Evolutionary conservation across 2,797 vertebrate genomes (phyloP).

Genomic region (Saguinus oedipus): DNA sequence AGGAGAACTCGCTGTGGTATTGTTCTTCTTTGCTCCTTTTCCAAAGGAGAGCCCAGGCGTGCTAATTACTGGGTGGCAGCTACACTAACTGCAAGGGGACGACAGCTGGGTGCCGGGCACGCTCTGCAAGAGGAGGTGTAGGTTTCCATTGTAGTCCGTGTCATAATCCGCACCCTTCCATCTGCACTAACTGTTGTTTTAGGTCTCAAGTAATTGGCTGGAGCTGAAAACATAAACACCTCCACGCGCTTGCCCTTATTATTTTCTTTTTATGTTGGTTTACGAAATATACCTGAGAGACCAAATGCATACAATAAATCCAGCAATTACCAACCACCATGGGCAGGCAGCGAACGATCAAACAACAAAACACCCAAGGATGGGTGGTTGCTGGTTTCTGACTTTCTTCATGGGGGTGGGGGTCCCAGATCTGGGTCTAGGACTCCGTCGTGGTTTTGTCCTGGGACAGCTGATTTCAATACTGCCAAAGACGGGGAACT

Average conservation of each 20-base stretch:
- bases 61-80: constrained; percentile 74
- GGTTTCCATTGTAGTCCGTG: constrained; percentile 68
- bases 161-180: constrained; percentile 55
- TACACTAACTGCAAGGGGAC: background rate
- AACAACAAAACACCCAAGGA: background rate
- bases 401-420: accelerated
- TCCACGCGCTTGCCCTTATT: background rate
- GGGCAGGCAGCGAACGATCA: background rate
- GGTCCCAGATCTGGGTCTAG: background rate
- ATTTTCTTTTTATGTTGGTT: constrained; percentile 63
- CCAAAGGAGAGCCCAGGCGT: constrained; percentile 61
- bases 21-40: constrained; percentile 46
- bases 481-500: background rate
- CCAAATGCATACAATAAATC: constrained; percentile 43
- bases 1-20: background rate
- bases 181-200: constrained; percentile 68
- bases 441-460: background rate
- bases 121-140: constrained; percentile 51
- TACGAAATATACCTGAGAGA: constrained; percentile 66
- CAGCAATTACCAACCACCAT: constrained; percentile 55
- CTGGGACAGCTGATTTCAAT: background rate
- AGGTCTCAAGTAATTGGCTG: constrained; percentile 44
- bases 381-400: background rate
- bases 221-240: constrained; percentile 47
- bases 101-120: constrained; percentile 71